A percentile compares a stretch with the other conserved stretches of the same genome.
These are phyloP conservation scores for Pteropus rufus DNA, from an alignment of 2,797 vertebrate genomes.

Conservation along the genomic window DNA sequence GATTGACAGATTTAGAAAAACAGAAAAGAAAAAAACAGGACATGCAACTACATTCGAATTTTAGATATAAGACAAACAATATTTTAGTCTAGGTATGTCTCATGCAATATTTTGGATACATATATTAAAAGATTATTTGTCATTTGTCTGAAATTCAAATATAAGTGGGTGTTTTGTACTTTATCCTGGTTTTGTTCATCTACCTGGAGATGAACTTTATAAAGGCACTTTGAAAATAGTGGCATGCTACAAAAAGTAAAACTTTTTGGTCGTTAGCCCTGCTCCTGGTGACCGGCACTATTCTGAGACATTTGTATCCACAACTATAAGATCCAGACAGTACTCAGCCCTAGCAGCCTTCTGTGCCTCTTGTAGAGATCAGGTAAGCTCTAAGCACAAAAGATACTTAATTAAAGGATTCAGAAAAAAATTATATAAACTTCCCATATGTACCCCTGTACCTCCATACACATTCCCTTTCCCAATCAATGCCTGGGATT, in stretches of 20 bases:
- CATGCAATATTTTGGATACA: neutral
- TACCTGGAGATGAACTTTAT: neutral
- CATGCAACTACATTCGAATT: neutral
- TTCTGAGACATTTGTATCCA: neutral
- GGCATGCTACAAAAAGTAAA: neutral
- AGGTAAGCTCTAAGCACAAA: neutral
- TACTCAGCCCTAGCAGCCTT: neutral
- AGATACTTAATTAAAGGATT: neutral
- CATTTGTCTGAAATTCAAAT: conserved; percentile 9
- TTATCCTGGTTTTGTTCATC: neutral
- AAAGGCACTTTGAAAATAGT: neutral
- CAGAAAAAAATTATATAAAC: neutral
- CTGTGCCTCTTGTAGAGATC: neutral
- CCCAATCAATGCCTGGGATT: neutral
- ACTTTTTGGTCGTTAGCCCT: neutral
- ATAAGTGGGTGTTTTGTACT: neutral
- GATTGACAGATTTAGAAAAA: neutral
- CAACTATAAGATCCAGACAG: neutral
- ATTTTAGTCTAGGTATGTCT: neutral
- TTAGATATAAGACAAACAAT: neutral
- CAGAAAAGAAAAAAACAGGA: neutral
- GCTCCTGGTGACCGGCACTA: neutral
- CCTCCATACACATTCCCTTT: neutral
- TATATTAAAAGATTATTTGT: neutral
- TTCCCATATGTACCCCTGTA: neutral